Conservation (phyloP, 2,888 invertebrate genomes). For the Pecten maximus region DNA sequence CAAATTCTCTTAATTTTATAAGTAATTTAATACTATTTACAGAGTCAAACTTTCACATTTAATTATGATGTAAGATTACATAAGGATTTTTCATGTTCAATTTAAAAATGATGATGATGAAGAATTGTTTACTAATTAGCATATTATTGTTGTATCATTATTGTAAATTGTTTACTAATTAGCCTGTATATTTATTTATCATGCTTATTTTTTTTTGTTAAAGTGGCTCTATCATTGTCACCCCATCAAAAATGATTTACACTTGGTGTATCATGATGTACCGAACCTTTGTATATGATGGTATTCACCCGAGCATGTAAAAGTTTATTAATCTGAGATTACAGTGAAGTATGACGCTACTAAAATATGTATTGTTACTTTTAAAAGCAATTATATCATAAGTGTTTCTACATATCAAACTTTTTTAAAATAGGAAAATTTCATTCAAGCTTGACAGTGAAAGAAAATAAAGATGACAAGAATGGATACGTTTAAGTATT, state of each 20-base stretch:
- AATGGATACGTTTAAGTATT: not conserved
- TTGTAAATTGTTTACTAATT: too few relatives aligned
- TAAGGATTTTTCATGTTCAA: too few relatives aligned
- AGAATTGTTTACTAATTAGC: too few relatives aligned
- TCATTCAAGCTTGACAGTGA: not conserved
- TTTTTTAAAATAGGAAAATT: not conserved
- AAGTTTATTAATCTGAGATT: not conserved
- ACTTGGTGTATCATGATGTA: not conserved
- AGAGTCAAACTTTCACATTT: too few relatives aligned
- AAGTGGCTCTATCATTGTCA: not conserved
- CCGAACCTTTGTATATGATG: not conserved
- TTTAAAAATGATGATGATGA: too few relatives aligned
- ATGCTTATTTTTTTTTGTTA: not conserved
- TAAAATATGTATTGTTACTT: constrained; percentile 5
- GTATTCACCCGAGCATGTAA: not conserved
- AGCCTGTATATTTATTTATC: not conserved
- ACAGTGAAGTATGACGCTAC: not conserved
- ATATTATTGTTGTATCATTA: too few relatives aligned
- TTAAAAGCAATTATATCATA: constrained; percentile 16
- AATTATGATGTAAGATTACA: too few relatives aligned
- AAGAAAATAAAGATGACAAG: constrained; percentile 2
- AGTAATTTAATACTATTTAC: too few relatives aligned
- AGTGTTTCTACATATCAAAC: not conserved
- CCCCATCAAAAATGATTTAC: not conserved
- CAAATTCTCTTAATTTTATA: not conserved